These are phyloP conservation scores for Rhynchopsitta pachyrhyncha DNA, from an alignment of 2,113 vertebrate species.

Conservation along the genomic window DNA sequence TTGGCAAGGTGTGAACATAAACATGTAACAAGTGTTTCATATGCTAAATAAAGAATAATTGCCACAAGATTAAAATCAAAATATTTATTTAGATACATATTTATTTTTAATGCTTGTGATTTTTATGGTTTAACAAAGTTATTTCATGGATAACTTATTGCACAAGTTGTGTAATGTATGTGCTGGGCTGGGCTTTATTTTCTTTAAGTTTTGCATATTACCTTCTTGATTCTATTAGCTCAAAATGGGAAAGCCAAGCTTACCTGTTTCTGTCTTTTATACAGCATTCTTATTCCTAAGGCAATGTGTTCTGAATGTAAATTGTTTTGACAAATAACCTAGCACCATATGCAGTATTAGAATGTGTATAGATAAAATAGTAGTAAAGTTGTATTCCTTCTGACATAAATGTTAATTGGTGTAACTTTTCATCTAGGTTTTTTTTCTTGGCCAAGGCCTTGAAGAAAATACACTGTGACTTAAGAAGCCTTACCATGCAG, in stretches of 20 bases:
- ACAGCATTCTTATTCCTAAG: slow-evolving; percentile 36
- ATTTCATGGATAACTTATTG: slow-evolving; percentile 49
- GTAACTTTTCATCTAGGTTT: slow-evolving; percentile 70
- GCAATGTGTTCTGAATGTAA: slow-evolving; percentile 41
- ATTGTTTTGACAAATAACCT: slow-evolving; percentile 71
- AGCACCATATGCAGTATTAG: slow-evolving; percentile 83
- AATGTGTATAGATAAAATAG: slow-evolving; percentile 79
- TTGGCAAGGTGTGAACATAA: slow-evolving; percentile 65
- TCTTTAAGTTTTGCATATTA: background rate
- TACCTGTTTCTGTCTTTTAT: slow-evolving; percentile 25
- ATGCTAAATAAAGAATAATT: slow-evolving; percentile 71
- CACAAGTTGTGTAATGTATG: slow-evolving; percentile 17
- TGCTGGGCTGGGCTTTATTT: slow-evolving; percentile 15
- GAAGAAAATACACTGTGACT: slow-evolving; percentile 89
- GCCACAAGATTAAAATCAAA: slow-evolving; percentile 65
- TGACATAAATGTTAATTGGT: slow-evolving; percentile 73
- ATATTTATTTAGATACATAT: slow-evolving; percentile 71
- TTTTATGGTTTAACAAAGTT: slow-evolving; percentile 52
- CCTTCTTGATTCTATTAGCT: slow-evolving; percentile 16
- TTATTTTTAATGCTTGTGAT: slow-evolving; percentile 65
- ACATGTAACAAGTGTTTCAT: slow-evolving; percentile 59
- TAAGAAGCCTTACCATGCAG: slow-evolving; percentile 84
- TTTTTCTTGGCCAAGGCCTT: slow-evolving; percentile 74
- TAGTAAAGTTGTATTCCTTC: slow-evolving; percentile 79
- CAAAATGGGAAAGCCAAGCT: slow-evolving; percentile 41